These are phyloP conservation scores for Myripristis murdjan DNA, from an alignment of 2,797 vertebrate genomes.

Conservation along the genomic window DNA sequence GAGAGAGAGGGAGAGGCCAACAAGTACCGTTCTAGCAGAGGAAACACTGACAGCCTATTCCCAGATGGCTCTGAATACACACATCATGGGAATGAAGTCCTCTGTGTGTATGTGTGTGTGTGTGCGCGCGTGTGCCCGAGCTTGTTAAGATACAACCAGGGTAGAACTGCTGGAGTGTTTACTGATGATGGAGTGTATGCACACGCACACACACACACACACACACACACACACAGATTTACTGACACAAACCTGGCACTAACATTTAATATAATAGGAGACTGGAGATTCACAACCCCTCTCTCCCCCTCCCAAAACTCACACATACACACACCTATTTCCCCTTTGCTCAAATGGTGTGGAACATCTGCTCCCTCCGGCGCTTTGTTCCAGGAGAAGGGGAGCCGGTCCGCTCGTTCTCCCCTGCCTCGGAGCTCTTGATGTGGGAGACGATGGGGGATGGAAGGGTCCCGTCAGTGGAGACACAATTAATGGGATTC, in stretches of 20 bases:
- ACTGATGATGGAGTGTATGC: conserved; percentile 48
- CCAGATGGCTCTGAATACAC: conserved; percentile 10
- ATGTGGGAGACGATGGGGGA: conserved; percentile 59
- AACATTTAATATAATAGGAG: conserved; percentile 71
- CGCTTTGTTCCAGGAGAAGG: conserved; percentile 56
- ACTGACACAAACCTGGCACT: conserved; percentile 43
- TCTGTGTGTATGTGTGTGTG: conserved; percentile 5
- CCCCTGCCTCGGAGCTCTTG: conserved; percentile 47
- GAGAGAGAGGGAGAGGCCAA: not conserved
- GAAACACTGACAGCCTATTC: conserved; percentile 18
- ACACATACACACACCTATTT: not conserved
- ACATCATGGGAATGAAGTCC: conserved; percentile 21
- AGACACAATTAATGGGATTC: conserved; percentile 73
- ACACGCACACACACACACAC: not conserved
- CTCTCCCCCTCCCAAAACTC: conserved; percentile 30
- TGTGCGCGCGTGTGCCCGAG: conserved; percentile 1
- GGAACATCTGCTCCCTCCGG: conserved; percentile 70
- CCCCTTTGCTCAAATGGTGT: conserved; percentile 35
- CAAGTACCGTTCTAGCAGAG: not conserved
- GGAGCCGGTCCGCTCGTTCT: conserved; percentile 32
- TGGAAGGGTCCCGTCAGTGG: conserved; percentile 60
- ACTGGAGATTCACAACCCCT: conserved; percentile 51
- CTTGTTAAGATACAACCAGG: conserved; percentile 61
- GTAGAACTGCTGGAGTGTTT: conserved; percentile 43
- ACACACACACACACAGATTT: conserved; percentile 18